Evolutionary conservation across 2,888 invertebrate genomes (phyloP), one percentile per base, ranked within the genome.

Genomic region (Nudaria mundana): DNA sequence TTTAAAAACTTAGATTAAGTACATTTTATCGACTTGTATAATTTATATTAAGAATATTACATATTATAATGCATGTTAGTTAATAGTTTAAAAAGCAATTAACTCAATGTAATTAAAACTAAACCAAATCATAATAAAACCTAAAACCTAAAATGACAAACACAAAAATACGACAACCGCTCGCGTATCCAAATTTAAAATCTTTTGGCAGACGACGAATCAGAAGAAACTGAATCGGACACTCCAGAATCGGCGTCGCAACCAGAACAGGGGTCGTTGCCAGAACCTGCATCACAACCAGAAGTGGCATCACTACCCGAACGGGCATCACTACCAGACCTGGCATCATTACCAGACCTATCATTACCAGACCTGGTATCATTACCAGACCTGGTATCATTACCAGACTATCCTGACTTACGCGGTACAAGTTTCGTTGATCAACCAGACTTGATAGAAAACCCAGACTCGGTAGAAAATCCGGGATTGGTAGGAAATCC

Each of bases 101-200:
- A n/a, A n/a, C n/a, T n/a, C n/a, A 14, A 8, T 8, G 14, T 4
- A 28, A 4, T 1, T 28, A 16, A n/a, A 8, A 15, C 16, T 16
- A 34, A 32, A 2, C 15, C 13, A 35, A n/a, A 8, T 14, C 30
- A 23, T 18, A 40, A 28, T 11, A 23, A 34, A 25, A 8, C n/a
- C 8, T 16, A 24, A 33, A 32, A 33, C 25, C 6, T 23, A 10
- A 36, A 15, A 13, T 18, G 18, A 37, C 49, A 44, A 44, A 14
- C 16, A 38, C 63, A 63, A 72, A 81, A 85, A 81, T 83, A 86
- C 85, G 87, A 84, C 85, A 85, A 84, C 82, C 81, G 73, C 75
- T 64, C 68, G 68, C 68, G 62, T 48, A 57, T 20, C 59, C 52
- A 67, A 68, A 63, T 54, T 30, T 38, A 20, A 56, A 76, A 53